phyloP scores from a whole-genome alignment of 2,797 vertebrate genomes.

The Tauraco hartlaubi region DNA sequence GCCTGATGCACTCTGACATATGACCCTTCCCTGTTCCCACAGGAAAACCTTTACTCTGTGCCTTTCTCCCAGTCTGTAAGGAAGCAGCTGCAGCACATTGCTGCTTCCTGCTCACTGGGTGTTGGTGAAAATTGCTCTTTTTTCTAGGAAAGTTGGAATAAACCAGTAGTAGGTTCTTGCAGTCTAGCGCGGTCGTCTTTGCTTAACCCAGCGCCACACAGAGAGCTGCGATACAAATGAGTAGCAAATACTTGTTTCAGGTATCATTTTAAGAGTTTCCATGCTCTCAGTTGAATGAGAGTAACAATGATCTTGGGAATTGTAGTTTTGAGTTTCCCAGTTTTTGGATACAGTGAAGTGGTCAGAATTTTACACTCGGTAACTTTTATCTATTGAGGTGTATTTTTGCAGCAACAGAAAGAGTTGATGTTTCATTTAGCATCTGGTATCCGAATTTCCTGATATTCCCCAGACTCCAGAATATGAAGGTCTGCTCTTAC shows the following conservation, averaged over 20 bases:
- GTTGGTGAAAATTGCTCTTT: neutral
- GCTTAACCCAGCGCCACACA: neutral
- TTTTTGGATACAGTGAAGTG: neutral
- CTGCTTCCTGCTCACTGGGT: neutral
- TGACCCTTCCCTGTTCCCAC: neutral
- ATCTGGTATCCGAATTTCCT: neutral
- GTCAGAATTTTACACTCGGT: neutral
- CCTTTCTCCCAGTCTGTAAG: neutral
- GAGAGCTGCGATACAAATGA: neutral
- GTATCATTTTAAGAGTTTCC: neutral
- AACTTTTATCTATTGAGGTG: neutral
- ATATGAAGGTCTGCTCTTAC: neutral
- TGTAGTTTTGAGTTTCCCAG: neutral
- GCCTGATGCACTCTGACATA: neutral
- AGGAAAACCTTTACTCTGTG: neutral
- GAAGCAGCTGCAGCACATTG: slow-evolving; percentile 21
- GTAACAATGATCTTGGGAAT: neutral
- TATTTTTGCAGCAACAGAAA: neutral
- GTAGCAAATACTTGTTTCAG: neutral
- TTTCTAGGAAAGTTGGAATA: neutral
- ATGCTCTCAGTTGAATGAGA: neutral
- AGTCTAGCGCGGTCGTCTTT: neutral
- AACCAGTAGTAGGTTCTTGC: neutral
- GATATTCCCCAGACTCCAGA: neutral
- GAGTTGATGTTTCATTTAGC: neutral